Base-by-base conservation (phyloP, 2,797 vertebrate species). In the Oceanodroma leucorhoa region DNA sequence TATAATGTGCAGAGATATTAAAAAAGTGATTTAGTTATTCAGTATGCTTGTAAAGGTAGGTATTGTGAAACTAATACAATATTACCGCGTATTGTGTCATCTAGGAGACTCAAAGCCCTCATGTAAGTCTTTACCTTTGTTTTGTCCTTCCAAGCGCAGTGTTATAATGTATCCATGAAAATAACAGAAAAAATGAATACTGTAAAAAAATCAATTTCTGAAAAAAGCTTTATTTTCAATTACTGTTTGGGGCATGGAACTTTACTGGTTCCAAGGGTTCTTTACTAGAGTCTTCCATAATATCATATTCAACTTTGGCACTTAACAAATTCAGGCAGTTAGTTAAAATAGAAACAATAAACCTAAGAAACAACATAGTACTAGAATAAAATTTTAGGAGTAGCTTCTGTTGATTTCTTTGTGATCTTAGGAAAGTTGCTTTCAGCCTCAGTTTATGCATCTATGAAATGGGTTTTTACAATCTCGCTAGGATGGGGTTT, bases 1-100 rank as follows among this genome's bases (percentile, higher is more conserved):
- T 71, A 88, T 79, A 93, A 95, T 75, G 55, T 89, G 38, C 38
- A 79, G 82, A 73, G 62, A 62, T 92, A 94, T 93, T 97, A 73
- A 80, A 91, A 92, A 92, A 62, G 57, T 71, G 75, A 87, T 82
- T 5, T 77, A 82, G 18, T 96, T 94, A 86, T 96, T 96, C 76
- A 86, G 83, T 60, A 72, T 90, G 87, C 48, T 83, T 36, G 5
- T 90, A 93, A 94, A 90, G 89, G 73, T 62, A 81, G 40, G 14
- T 50, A 77, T 80, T 71, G 87, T 82, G 85, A 83, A 96, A 93
- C 86, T 94, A 89, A 65, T 87, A 88, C 55, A 85, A 6, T 77
- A 71, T 93, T 62, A n/a, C 57, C 87, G 82, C 34, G 41, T 90
- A 46, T 62, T 55, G 29, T 90, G 38, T 67, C 92, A 82, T 89